Conservation (phyloP, 92 coral and sea anemone genomes). For the Parazoanthus darwini region DNA sequence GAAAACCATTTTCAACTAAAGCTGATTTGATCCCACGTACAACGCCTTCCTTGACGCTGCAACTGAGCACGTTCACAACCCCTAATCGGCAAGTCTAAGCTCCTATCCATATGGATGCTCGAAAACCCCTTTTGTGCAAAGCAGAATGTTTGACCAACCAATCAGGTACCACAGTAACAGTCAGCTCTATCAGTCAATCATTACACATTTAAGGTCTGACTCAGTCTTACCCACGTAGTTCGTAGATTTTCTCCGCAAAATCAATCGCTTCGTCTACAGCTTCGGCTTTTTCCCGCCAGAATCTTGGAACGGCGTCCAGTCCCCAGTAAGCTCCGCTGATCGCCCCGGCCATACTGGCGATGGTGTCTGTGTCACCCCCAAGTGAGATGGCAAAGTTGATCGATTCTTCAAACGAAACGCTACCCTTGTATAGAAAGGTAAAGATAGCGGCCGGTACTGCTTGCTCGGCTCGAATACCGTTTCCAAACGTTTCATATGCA, state of each 20-base stretch:
- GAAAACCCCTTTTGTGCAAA: too few species aligned
- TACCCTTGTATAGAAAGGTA: conserved; percentile 81
- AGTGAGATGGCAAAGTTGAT: conserved; percentile 90
- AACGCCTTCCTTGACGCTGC: too few species aligned
- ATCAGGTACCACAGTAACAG: too few species aligned
- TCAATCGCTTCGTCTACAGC: conserved; percentile 75
- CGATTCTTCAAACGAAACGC: conserved; percentile 69
- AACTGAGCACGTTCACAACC: too few species aligned
- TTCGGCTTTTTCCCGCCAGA: conserved; percentile 83
- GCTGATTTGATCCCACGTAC: too few species aligned
- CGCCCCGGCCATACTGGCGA: conserved; percentile 97
- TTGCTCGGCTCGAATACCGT: conserved; percentile 87
- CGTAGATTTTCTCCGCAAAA: conserved; percentile 79
- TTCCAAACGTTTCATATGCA: conserved; percentile 79
- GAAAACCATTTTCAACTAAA: too few species aligned
- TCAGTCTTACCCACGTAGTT: conserved; percentile 44
- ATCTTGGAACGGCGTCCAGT: conserved; percentile 64
- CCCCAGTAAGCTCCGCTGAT: conserved; percentile 98
- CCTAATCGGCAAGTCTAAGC: too few species aligned
- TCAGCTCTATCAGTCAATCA: too few species aligned
- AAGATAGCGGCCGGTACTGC: conserved; percentile 99
- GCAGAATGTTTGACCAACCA: too few species aligned
- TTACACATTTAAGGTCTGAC: background rate
- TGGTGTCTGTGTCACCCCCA: conserved; percentile 99
- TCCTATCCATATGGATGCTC: too few species aligned